phyloP scores from a whole-genome alignment of 2,797 vertebrate species.

The Etheostoma perlongum region DNA sequence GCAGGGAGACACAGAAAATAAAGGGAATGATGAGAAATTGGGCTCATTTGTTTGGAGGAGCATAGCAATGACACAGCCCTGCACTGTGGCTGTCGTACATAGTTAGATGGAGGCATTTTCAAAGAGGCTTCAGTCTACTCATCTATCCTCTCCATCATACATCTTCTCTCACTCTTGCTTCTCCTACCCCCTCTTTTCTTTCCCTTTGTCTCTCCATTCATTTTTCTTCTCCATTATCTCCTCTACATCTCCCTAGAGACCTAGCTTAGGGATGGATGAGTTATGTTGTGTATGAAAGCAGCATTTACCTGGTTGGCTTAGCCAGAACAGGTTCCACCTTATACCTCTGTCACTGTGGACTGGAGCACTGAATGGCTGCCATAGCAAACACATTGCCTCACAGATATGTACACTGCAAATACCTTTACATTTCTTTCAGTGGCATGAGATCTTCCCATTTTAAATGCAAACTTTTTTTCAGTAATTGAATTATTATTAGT shows the following conservation, averaged over 20 bases:
- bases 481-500: too few relatives aligned
- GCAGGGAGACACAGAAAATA: constrained; percentile 36
- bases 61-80: constrained; percentile 49
- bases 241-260: constrained; percentile 64
- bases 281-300: constrained; percentile 77
- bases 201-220: constrained; percentile 48
- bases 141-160: constrained; percentile 48
- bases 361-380: constrained; percentile 39
- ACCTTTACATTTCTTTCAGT: not conserved
- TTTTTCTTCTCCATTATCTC: constrained; percentile 72
- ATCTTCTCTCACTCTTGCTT: constrained; percentile 10
- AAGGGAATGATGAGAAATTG: constrained; percentile 66
- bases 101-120: constrained; percentile 57
- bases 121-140: constrained; percentile 57
- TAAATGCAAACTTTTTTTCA: not conserved
- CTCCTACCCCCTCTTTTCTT: constrained; percentile 3
- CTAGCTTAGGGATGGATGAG: constrained; percentile 62
- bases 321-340: constrained; percentile 61
- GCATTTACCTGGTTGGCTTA: constrained; percentile 77
- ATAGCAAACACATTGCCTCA: constrained; percentile 50
- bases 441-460: not conserved
- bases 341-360: constrained; percentile 64
- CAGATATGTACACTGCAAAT: constrained; percentile 20
- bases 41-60: constrained; percentile 60
- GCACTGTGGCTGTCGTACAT: constrained; percentile 56